A percentile compares a stretch with the other conserved stretches of the same genome.
These are phyloP conservation scores for Myzus persicae DNA, from an alignment of 1,140 invertebrate species.

Conservation along the genomic window DNA sequence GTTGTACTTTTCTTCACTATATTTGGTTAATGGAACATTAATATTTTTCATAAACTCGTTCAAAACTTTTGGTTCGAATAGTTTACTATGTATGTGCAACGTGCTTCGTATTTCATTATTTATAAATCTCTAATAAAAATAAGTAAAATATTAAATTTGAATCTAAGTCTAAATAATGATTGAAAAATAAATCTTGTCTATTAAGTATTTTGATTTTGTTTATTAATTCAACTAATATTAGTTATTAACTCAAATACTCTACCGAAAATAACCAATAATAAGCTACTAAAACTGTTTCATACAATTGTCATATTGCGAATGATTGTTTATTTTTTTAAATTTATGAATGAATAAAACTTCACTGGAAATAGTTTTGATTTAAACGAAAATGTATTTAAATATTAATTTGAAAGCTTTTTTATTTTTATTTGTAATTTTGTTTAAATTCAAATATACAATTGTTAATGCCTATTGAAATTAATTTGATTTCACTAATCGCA, in stretches of 20 bases:
- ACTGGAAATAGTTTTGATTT: background rate
- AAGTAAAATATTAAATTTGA: no score
- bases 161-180: background rate
- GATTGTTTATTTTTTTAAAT: background rate
- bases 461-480: background rate
- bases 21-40: conserved; percentile 4
- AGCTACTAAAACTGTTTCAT: no score
- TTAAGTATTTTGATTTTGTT: background rate
- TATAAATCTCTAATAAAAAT: background rate
- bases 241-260: no score
- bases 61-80: background rate
- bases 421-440: background rate
- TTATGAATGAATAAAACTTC: background rate
- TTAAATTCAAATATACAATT: background rate
- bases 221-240: no score
- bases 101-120: background rate
- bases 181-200: background rate
- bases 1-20: background rate
- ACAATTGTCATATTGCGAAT: no score
- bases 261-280: no score
- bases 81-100: background rate
- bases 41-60: background rate
- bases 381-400: background rate
- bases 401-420: background rate
- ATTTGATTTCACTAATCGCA: background rate